These are phyloP conservation scores for Scolopax rusticola DNA, from an alignment of 2,797 vertebrate genomes.

Conservation along the genomic window DNA sequence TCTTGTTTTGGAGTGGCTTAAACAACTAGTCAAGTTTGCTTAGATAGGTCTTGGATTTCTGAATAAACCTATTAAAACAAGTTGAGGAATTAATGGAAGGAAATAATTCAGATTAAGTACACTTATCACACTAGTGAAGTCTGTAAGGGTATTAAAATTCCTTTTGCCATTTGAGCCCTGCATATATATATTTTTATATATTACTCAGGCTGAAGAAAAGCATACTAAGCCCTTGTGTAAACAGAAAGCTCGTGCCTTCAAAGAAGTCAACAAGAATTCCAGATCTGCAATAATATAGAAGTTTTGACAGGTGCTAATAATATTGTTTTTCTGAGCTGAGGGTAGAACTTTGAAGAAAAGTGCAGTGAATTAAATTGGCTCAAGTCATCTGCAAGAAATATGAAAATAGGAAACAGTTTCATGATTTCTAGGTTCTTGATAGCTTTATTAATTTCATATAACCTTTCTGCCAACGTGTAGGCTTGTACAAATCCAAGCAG, in stretches of 20 bases:
- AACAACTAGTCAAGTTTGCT: slow-evolving; percentile 26
- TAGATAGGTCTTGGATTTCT: neutral
- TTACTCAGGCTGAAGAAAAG: neutral
- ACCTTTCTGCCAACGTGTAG: neutral
- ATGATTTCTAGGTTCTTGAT: neutral
- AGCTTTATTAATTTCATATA: neutral
- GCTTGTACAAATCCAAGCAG: neutral
- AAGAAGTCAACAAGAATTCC: neutral
- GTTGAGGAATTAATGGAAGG: neutral
- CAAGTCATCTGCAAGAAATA: neutral
- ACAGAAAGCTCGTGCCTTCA: neutral
- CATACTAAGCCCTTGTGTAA: neutral
- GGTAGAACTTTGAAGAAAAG: neutral
- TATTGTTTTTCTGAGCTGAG: neutral
- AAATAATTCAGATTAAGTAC: neutral
- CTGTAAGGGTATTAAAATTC: neutral
- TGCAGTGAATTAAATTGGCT: neutral
- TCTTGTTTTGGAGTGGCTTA: slow-evolving; percentile 26
- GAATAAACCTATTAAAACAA: slow-evolving; percentile 8
- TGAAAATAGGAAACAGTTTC: neutral
- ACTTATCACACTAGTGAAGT: neutral
- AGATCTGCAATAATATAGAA: neutral
- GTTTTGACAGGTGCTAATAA: neutral
- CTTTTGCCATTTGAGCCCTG: neutral
- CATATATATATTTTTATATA: neutral